Percentiles rank a stretch among this genome's conserved stretches.
These are phyloP conservation scores for Parascotia fuliginaria DNA, from an alignment of 2,888 invertebrate species.

Conservation along the genomic window DNA sequence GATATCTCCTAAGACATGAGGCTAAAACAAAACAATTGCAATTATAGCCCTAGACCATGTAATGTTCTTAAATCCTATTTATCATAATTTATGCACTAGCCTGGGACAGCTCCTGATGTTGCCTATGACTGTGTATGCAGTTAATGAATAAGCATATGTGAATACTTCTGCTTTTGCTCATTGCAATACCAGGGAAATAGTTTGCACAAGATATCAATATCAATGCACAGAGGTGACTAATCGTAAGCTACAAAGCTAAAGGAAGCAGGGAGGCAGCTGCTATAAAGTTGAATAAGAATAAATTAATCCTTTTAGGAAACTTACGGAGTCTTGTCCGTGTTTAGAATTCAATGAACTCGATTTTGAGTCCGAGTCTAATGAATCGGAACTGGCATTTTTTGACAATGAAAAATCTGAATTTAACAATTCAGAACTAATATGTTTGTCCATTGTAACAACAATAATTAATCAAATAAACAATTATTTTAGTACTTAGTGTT, in stretches of 20 bases:
- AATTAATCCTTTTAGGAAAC: conserved; percentile 82
- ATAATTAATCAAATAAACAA: not conserved
- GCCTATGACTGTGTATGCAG: conserved; percentile 68
- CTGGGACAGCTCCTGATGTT: conserved; percentile 63
- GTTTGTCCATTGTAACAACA: conserved; percentile 85
- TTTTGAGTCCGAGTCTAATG: conserved; percentile 93
- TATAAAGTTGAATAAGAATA: conserved; percentile 69
- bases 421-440: conserved; percentile 88
- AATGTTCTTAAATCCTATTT: too few relatives aligned
- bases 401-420: conserved; percentile 88
- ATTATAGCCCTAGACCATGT: not conserved
- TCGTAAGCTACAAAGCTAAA: conserved; percentile 54
- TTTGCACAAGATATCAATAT: conserved; percentile 18
- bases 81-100: conserved; percentile 59
- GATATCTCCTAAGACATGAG: conserved; percentile 89
- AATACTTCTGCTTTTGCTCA: conserved; percentile 63
- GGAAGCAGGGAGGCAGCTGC: conserved; percentile 66
- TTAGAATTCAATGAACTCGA: conserved; percentile 94
- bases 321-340: conserved; percentile 93
- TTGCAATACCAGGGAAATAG: conserved; percentile 34
- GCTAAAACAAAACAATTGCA: conserved; percentile 54
- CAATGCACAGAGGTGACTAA: conserved; percentile 30
- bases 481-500: not conserved
- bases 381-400: conserved; percentile 93
- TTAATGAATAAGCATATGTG: conserved; percentile 78